Evolutionary conservation across 2,113 vertebrate genomes (phyloP).

Genomic region (Austrofundulus limnaeus): DNA sequence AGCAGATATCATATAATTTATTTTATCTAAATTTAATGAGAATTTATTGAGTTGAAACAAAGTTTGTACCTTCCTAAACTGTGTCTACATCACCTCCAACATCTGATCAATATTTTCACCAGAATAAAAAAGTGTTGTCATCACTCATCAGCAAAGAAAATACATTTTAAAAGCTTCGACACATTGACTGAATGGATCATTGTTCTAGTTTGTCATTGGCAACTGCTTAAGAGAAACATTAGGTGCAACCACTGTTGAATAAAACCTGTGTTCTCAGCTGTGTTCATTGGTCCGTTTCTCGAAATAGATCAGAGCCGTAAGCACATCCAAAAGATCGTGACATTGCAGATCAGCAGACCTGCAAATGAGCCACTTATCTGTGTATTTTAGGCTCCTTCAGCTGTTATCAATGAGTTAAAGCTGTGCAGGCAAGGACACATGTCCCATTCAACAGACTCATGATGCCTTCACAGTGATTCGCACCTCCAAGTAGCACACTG

Average conservation of each 20-base stretch:
- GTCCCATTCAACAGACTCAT: conserved; percentile 19
- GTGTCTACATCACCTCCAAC: too few species aligned
- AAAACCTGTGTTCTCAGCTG: conserved; percentile 22
- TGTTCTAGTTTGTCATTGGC: conserved; percentile 15
- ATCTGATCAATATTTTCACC: too few species aligned
- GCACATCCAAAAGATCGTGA: conserved; percentile 10
- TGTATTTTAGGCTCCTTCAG: conserved; percentile 20
- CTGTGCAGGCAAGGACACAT: background rate
- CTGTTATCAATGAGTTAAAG: conserved; percentile 22
- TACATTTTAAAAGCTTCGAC: too few species aligned
- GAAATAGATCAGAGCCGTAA: conserved; percentile 48
- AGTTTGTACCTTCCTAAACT: too few species aligned
- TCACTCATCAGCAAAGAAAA: too few species aligned
- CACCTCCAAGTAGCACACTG: conserved; percentile 16
- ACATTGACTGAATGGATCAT: background rate
- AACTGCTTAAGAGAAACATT: conserved; percentile 17
- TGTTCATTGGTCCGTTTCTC: conserved; percentile 26
- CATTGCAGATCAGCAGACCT: conserved; percentile 55
- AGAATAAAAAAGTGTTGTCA: too few species aligned
- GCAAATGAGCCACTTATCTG: conserved; percentile 34
- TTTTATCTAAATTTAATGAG: too few species aligned
- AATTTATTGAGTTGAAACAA: too few species aligned
- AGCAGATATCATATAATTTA: too few species aligned
- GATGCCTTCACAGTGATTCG: conserved; percentile 14
- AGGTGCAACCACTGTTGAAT: conserved; percentile 10